A percentile compares a stretch with the other conserved stretches of the same genome.
These are phyloP conservation scores for Xylota segnis DNA, from an alignment of 2,888 invertebrate species.

Conservation along the genomic window DNA sequence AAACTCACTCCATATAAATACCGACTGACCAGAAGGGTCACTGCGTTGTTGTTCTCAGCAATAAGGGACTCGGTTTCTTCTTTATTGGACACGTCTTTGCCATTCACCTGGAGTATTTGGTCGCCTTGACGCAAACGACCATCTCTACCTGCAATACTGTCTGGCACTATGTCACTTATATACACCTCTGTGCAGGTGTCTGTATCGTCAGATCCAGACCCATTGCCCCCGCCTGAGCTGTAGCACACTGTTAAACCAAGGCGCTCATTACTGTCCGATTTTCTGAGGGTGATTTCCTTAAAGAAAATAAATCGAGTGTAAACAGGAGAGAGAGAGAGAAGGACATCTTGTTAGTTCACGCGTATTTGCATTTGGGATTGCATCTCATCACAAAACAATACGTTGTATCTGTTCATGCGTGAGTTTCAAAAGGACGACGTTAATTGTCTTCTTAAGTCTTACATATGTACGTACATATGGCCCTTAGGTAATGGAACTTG, in stretches of 20 bases:
- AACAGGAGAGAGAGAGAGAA: constrained; percentile 11
- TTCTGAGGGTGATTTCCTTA: constrained; percentile 88
- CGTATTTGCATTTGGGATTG: background rate
- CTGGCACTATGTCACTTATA: constrained; percentile 88
- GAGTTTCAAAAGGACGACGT: background rate
- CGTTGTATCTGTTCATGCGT: no score
- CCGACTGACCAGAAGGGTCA: constrained; percentile 87
- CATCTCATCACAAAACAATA: background rate
- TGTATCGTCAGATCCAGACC: constrained; percentile 85
- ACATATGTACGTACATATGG: no score
- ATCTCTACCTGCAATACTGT: constrained; percentile 87
- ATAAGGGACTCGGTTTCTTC: constrained; percentile 87
- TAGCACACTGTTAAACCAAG: constrained; percentile 88
- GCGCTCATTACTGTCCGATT: constrained; percentile 86
- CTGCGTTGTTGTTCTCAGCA: constrained; percentile 86
- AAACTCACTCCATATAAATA: constrained; percentile 86
- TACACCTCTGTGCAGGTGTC: constrained; percentile 87
- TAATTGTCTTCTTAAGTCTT: background rate
- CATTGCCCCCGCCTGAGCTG: constrained; percentile 87
- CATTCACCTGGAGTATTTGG: constrained; percentile 88
- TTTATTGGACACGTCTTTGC: constrained; percentile 87
- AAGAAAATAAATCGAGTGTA: constrained; percentile 19
- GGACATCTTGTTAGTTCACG: background rate
- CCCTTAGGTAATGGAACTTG: no score
- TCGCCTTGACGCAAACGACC: constrained; percentile 87